Evolutionary conservation across 92 coral and sea anemone genomes (phyloP), one percentile per base, ranked within the genome.

Genomic region (Palythoa caribaeorum): DNA sequence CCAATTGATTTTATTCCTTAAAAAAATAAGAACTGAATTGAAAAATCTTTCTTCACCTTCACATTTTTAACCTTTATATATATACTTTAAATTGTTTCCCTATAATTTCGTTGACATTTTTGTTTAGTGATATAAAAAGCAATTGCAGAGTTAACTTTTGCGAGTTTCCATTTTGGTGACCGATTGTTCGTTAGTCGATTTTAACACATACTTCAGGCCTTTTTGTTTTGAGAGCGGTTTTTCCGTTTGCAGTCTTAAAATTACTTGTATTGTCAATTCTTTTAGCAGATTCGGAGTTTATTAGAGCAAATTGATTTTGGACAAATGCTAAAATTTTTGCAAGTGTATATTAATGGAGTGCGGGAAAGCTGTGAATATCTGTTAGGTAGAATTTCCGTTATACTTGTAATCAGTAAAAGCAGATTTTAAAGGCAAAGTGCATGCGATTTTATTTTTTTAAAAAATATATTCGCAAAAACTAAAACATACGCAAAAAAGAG

Each of bases 301-400:
- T 81, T 63, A 77, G 62, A 6, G 2, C 9, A 17, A 80, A 81
- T 81, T 47, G 76, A 16, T 81, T 63, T 81, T 19, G 38, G 16
- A 50, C 86, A 40, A 65, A 81, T 66, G 75, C 48, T 71, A 39
- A 81, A 69, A 28, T 79, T 62, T 78, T 60, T 15, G 50, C 70
- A 78, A 54, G 70, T 78, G 21, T 21, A 37, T 4, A 10, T 38
- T 48, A 65, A 81, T 66, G 60, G 66, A 44, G 15, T 5, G 71
- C 76, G 21, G 44, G 9, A 53, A 59, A 11, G 15, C 16, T 36
- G 47, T 37, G 47, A 60, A 79, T 52, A 19, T 14, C 9, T 16
- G 70, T 36, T 60, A 9, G 38, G 16, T 63, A 17, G 35, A 63
- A 63, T 17, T 63, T n/a, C 9, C 19, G 70, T 63, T n/a, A 13